phyloP scores from a whole-genome alignment of 2,888 invertebrate genomes.

The Hermaeophaga mercurialis region DNA sequence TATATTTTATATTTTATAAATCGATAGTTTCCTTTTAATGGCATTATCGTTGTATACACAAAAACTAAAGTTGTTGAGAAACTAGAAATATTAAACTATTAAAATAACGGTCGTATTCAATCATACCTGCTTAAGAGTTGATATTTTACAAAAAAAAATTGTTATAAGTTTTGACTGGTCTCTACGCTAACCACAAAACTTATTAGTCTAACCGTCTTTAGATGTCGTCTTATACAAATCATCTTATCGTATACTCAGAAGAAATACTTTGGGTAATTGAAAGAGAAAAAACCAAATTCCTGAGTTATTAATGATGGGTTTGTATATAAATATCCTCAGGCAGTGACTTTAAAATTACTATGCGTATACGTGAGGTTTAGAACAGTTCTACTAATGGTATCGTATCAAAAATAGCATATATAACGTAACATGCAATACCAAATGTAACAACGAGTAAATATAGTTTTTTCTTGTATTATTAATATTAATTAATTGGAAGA shows the following conservation, averaged over 20 bases:
- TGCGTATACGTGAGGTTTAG: background rate
- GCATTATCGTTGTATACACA: no score
- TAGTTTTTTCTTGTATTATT: no score
- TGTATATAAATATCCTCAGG: background rate
- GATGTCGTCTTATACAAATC: constrained; percentile 15
- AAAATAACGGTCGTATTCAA: constrained; percentile 5
- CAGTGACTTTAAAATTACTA: background rate
- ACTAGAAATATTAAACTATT: constrained; percentile 7
- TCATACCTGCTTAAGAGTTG: constrained; percentile 13
- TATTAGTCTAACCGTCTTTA: constrained; percentile 8
- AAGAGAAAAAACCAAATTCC: constrained; percentile 18
- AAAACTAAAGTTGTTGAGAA: background rate
- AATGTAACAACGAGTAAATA: no score
- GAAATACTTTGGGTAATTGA: constrained; percentile 12
- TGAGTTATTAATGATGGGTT: constrained; percentile 8
- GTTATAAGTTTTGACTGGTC: constrained; percentile 15
- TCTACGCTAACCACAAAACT: constrained; percentile 18
- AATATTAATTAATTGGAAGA: no score
- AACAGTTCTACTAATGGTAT: background rate
- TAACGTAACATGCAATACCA: no score
- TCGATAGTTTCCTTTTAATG: no score
- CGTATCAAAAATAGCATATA: background rate
- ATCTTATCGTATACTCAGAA: constrained; percentile 2
- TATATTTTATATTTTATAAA: no score
- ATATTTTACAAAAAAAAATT: constrained; percentile 10